Evolutionary conservation across 1,140 invertebrate genomes (phyloP).

Genomic region (Temnothorax nylanderi): DNA sequence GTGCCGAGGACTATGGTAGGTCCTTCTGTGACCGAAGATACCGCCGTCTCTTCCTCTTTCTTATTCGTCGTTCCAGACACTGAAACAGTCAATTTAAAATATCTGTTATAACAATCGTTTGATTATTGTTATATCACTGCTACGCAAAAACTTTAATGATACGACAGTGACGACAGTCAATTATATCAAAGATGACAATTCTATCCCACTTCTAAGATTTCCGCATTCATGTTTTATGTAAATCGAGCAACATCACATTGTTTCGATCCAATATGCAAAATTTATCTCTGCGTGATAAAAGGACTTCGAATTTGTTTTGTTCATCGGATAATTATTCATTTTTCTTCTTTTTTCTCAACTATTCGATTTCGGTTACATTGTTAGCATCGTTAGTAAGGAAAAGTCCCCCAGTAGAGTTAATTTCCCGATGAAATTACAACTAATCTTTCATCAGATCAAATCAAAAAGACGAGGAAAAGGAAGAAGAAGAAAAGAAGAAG

Average conservation of each 20-base stretch:
- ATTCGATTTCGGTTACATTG: constrained; percentile 17
- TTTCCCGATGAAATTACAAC: neutral
- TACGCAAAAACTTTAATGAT: too few relatives aligned
- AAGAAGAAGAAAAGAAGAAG: constrained; percentile 51
- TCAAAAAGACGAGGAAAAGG: neutral
- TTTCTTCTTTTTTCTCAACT: neutral
- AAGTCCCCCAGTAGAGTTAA: neutral
- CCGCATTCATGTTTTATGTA: neutral
- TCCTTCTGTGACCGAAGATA: constrained; percentile 70
- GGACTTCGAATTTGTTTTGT: neutral
- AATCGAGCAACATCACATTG: neutral
- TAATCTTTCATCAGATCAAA: neutral
- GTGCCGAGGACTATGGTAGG: constrained; percentile 71
- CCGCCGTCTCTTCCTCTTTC: constrained; percentile 79
- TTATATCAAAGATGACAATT: neutral
- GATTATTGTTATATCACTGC: neutral
- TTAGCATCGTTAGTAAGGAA: neutral
- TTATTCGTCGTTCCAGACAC: constrained; percentile 81
- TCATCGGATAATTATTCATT: constrained; percentile 3
- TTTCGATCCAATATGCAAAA: neutral
- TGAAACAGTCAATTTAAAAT: constrained; percentile 68
- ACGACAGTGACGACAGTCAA: neutral
- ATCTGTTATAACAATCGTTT: neutral
- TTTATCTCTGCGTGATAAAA: neutral
- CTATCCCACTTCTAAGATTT: neutral